phyloP scores from a whole-genome alignment of 2,888 invertebrate genomes.

The Andrena hattorfiana region DNA sequence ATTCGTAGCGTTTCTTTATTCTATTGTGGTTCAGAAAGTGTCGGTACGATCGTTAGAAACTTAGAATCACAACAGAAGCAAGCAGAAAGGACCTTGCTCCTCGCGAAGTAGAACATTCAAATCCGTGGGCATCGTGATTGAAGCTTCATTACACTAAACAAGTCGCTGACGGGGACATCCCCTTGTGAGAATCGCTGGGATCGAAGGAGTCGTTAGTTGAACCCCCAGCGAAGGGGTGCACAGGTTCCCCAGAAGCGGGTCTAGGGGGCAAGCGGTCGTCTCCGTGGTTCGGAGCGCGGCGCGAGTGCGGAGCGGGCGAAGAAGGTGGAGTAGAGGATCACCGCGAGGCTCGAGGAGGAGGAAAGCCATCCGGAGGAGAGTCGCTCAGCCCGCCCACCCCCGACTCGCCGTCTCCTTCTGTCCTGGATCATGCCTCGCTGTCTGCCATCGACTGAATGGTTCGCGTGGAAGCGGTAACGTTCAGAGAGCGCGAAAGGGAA shows the following conservation, averaged over 20 bases:
- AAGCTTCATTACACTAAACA: too few relatives aligned
- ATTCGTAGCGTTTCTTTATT: neutral
- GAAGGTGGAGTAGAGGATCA: constrained; percentile 51
- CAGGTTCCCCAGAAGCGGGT: neutral
- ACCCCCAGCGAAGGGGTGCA: neutral
- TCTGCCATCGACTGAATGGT: constrained; percentile 34
- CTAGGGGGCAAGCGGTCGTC: neutral
- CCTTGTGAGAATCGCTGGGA: neutral
- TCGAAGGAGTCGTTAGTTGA: neutral
- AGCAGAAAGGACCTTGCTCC: too few relatives aligned
- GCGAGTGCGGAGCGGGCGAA: neutral
- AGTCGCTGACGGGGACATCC: too few relatives aligned
- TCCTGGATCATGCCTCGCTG: constrained; percentile 22
- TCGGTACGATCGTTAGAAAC: neutral
- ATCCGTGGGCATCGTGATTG: too few relatives aligned
- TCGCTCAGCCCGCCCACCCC: constrained; percentile 62
- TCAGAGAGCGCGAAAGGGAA: constrained; percentile 3
- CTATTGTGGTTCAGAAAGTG: neutral
- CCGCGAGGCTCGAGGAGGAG: constrained; percentile 42
- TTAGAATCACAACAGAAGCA: too few relatives aligned
- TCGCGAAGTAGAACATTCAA: too few relatives aligned
- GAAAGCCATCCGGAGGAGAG: constrained; percentile 52
- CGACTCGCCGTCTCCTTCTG: constrained; percentile 32
- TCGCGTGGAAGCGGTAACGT: constrained; percentile 53
- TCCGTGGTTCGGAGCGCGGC: too few relatives aligned